Percentiles rank a stretch among this genome's conserved stretches.
Evolutionary conservation across 2,888 invertebrate species (phyloP).

Genomic region (Alviniconcha strummeri): DNA sequence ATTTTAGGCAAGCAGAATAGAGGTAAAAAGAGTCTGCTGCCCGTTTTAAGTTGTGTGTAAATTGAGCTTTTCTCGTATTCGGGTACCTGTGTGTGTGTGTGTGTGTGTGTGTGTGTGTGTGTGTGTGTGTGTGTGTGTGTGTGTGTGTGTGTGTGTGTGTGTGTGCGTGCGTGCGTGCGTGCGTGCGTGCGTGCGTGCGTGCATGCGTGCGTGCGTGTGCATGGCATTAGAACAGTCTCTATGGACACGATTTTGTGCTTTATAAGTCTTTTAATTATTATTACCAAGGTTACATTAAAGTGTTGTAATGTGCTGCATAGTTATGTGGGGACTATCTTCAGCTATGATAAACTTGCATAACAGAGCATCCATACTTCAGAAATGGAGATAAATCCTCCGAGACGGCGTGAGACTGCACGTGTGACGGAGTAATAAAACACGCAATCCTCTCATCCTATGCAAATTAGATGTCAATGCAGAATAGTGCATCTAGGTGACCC

Average conservation of each 20-base stretch:
- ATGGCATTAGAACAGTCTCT: background rate
- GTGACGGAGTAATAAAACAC: too few species aligned
- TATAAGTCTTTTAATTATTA: background rate
- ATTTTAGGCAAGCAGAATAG: background rate
- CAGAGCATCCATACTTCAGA: background rate
- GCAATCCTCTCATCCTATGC: too few species aligned
- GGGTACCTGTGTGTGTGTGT: background rate
- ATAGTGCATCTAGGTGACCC: too few species aligned
- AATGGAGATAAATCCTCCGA: background rate
- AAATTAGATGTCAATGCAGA: too few species aligned
- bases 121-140: constrained; percentile 8
- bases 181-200: background rate
- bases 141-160: constrained; percentile 8
- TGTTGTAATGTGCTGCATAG: background rate
- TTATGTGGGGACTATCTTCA: background rate
- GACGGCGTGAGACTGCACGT: too few species aligned
- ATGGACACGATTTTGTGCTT: background rate
- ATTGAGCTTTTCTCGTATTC: background rate
- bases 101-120: background rate
- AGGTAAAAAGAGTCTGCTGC: background rate
- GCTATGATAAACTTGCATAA: background rate
- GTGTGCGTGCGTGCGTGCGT: background rate
- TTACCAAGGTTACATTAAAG: background rate
- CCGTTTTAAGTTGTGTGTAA: background rate
- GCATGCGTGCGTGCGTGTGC: background rate